Percentiles rank a stretch among this genome's conserved stretches.
These are phyloP conservation scores for Platorchestia sp. DNA, from an alignment of 1,140 invertebrate genomes.

Conservation along the genomic window DNA sequence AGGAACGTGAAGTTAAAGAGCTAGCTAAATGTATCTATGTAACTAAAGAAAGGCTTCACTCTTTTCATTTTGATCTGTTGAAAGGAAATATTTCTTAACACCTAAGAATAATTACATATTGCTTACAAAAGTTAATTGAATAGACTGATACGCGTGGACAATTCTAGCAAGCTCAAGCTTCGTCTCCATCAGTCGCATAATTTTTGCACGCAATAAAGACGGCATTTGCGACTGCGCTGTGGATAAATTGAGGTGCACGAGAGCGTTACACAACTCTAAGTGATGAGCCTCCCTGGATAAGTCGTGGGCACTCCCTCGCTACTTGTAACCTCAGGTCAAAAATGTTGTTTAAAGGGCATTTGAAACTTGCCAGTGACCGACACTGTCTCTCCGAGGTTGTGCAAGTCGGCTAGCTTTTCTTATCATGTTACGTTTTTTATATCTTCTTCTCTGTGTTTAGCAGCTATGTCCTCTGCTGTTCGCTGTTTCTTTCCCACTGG, in stretches of 20 bases:
- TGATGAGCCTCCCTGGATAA: neutral
- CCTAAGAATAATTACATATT: neutral
- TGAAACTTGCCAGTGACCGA: neutral
- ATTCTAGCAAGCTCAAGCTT: neutral
- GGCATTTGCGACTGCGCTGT: neutral
- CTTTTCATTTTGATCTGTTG: neutral
- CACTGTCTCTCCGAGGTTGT: neutral
- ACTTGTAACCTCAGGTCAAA: neutral
- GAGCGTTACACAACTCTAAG: neutral
- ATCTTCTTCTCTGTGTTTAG: neutral
- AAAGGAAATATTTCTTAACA: neutral
- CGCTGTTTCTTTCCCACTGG: neutral
- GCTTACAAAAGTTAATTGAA: neutral
- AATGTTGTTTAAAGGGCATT: conserved; percentile 9
- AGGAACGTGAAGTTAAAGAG: neutral
- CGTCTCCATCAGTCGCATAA: neutral
- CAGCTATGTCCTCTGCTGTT: neutral
- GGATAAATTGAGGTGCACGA: neutral
- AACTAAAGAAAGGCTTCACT: neutral
- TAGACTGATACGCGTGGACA: neutral
- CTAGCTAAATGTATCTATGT: no score
- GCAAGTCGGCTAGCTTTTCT: neutral
- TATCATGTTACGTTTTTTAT: neutral
- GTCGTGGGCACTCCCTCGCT: neutral
- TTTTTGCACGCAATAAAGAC: neutral